Evolutionary conservation across 2,113 vertebrate species (phyloP).

Genomic region (Isichthys henryi): DNA sequence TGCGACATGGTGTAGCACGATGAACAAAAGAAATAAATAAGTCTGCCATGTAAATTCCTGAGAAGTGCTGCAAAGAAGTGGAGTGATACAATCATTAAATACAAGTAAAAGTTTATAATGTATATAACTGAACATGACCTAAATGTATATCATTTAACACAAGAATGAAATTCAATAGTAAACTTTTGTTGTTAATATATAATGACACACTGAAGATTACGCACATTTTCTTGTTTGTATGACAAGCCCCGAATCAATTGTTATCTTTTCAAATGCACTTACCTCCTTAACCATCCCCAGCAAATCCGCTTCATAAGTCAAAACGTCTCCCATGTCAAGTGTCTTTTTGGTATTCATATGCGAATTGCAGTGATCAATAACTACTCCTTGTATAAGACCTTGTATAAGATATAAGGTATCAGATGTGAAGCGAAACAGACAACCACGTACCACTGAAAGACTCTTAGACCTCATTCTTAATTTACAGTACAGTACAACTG

Average conservation of each 20-base stretch:
- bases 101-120: neutral
- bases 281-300: slow-evolving; percentile 86
- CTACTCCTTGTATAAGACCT: neutral
- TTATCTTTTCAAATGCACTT: slow-evolving; percentile 9
- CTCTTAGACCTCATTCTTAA: neutral
- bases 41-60: neutral
- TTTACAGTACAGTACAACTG: neutral
- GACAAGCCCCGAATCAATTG: neutral
- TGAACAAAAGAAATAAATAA: neutral
- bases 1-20: neutral
- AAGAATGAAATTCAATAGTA: neutral
- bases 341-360: slow-evolving; percentile 43
- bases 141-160: neutral
- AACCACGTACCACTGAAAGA: neutral
- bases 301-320: slow-evolving; percentile 78
- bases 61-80: neutral
- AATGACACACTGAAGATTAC: neutral
- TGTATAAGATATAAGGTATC: too few species aligned
- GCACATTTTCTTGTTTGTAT: neutral
- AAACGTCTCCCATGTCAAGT: slow-evolving; percentile 74
- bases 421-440: neutral
- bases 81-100: neutral
- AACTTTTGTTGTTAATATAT: too few species aligned
- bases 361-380: neutral
- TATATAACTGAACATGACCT: neutral